A percentile compares a stretch with the other conserved stretches of the same genome.
These are phyloP conservation scores for Archips crataeganus DNA, from an alignment of 2,888 invertebrate genomes.

Conservation along the genomic window DNA sequence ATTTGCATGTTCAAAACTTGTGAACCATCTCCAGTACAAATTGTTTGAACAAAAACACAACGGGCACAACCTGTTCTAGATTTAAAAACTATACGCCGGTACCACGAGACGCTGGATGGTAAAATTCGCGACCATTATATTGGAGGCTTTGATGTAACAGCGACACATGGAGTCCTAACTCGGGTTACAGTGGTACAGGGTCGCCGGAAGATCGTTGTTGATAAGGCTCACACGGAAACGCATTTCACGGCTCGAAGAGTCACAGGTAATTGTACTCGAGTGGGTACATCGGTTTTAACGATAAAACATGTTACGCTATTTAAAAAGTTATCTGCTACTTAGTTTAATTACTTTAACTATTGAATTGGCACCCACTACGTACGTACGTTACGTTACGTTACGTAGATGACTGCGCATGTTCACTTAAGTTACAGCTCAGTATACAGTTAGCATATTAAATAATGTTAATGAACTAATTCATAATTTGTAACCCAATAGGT, in stretches of 20 bases:
- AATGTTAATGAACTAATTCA: too few species aligned
- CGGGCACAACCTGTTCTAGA: constrained; percentile 37
- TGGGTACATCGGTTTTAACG: constrained; percentile 48
- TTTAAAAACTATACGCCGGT: constrained; percentile 33
- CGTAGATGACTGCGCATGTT: not conserved
- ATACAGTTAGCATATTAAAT: too few species aligned
- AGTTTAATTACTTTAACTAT: constrained; percentile 39
- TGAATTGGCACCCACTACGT: constrained; percentile 3
- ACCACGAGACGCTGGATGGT: constrained; percentile 21
- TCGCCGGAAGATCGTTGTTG: constrained; percentile 54
- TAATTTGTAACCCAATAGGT: too few species aligned
- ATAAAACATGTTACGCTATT: constrained; percentile 47
- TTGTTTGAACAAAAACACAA: constrained; percentile 40
- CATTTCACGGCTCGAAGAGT: constrained; percentile 58
- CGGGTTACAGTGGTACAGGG: constrained; percentile 42
- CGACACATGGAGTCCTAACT: constrained; percentile 42
- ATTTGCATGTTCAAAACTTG: constrained; percentile 56
- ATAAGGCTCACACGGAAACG: constrained; percentile 60
- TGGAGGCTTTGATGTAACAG: constrained; percentile 11
- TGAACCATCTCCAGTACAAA: constrained; percentile 44
- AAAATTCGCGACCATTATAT: not conserved
- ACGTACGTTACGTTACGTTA: not conserved
- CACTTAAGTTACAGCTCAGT: not conserved
- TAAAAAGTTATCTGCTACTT: constrained; percentile 42
- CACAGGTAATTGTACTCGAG: constrained; percentile 53